Conservation (phyloP, 1,140 invertebrate species). For the Calephelis virginiensis region DNA sequence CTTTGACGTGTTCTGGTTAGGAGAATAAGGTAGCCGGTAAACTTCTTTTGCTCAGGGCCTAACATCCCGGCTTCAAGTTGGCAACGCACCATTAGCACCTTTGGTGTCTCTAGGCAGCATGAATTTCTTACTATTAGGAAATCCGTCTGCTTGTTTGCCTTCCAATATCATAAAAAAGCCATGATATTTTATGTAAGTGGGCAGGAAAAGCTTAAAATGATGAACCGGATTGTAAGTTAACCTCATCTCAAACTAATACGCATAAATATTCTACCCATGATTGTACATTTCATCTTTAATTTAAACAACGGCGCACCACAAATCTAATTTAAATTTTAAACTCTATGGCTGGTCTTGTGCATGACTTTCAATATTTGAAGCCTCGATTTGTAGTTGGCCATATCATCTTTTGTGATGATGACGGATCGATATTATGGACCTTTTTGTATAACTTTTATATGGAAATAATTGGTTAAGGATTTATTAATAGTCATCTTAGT, state of each 20-base stretch:
- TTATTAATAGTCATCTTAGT: constrained; percentile 44
- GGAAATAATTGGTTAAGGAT: constrained; percentile 52
- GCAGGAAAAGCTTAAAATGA: too few relatives aligned
- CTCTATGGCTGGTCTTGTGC: constrained; percentile 17
- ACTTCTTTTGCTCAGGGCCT: too few relatives aligned
- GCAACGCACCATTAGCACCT: too few relatives aligned
- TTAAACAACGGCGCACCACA: constrained; percentile 13
- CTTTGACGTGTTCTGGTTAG: too few relatives aligned
- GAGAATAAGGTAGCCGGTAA: too few relatives aligned
- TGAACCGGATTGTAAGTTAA: too few relatives aligned
- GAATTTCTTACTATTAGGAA: too few relatives aligned
- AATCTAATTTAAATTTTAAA: constrained; percentile 22
- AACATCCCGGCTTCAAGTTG: too few relatives aligned
- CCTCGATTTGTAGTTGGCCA: constrained; percentile 35
- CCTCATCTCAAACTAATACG: not conserved
- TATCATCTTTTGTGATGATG: constrained; percentile 50
- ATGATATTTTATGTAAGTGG: too few relatives aligned
- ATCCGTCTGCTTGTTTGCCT: too few relatives aligned
- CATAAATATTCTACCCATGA: constrained; percentile 14
- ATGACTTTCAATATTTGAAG: constrained; percentile 23
- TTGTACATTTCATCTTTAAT: constrained; percentile 23
- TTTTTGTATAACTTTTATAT: constrained; percentile 43
- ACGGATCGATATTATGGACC: constrained; percentile 53
- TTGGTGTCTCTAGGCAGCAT: too few relatives aligned
- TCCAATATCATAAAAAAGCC: too few relatives aligned